These are phyloP conservation scores for Nyctibius bracteatus DNA, from an alignment of 2,113 vertebrate species.

Conservation along the genomic window DNA sequence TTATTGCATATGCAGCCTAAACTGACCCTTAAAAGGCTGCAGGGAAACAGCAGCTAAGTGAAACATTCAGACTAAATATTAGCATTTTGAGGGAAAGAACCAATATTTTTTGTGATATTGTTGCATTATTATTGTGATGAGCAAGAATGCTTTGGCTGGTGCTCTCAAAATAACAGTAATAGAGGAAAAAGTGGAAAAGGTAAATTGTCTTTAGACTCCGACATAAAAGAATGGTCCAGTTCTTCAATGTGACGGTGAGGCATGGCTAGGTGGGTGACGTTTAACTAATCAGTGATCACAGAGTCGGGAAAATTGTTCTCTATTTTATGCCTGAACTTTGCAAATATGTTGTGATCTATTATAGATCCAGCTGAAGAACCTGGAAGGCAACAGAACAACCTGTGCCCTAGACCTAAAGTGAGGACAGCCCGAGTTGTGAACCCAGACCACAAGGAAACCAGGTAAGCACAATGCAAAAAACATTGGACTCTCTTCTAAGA, in stretches of 20 bases:
- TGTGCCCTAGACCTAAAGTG: not conserved
- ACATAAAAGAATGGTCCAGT: not conserved
- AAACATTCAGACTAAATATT: not conserved
- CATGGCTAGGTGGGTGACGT: not conserved
- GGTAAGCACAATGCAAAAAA: not conserved
- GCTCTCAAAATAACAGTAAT: not conserved
- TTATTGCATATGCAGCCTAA: not conserved
- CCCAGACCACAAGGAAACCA: not conserved
- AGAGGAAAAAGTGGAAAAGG: not conserved
- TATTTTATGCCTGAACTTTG: not conserved
- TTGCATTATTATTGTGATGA: not conserved
- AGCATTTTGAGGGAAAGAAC: not conserved
- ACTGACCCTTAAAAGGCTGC: not conserved
- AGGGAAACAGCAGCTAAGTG: not conserved
- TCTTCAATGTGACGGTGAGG: not conserved
- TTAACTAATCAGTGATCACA: not conserved
- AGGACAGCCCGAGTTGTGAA: rapidly evolving
- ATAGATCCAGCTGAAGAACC: not conserved
- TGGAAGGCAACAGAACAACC: not conserved
- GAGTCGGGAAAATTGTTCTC: not conserved
- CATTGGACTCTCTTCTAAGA: not conserved
- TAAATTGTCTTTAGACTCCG: not conserved
- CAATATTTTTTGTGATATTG: not conserved
- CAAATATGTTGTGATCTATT: not conserved
- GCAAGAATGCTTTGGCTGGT: not conserved